Conservation (phyloP, 2,888 invertebrate genomes). For the Patella caerulea region DNA sequence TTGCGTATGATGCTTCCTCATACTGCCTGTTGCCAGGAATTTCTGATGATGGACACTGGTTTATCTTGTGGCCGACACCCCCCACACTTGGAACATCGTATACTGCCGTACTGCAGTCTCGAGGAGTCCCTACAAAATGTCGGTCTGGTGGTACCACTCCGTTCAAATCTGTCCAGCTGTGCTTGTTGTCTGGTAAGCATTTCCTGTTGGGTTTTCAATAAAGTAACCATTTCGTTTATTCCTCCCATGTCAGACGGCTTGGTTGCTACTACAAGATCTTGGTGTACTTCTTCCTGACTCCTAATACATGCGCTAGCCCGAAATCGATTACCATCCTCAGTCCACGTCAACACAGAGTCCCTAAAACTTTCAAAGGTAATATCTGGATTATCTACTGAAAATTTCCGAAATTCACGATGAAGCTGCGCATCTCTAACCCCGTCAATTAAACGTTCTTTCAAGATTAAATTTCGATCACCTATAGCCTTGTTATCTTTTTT, state of each 20-base stretch:
- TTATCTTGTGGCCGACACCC: neutral
- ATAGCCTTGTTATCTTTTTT: neutral
- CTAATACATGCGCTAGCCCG: too few species aligned
- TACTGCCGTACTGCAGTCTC: neutral
- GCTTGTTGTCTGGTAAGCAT: neutral
- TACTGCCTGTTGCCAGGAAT: too few species aligned
- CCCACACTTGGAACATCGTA: neutral
- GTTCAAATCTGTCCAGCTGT: neutral
- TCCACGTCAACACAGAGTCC: neutral
- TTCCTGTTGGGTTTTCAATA: neutral
- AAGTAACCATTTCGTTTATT: neutral
- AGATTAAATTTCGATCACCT: too few species aligned
- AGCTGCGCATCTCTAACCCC: neutral
- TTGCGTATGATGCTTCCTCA: too few species aligned
- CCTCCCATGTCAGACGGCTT: too few species aligned
- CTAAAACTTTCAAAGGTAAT: neutral
- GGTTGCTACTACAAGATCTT: too few species aligned
- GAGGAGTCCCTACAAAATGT: neutral
- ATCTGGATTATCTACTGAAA: neutral
- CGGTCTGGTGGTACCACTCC: neutral
- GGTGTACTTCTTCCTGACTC: too few species aligned
- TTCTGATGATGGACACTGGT: neutral
- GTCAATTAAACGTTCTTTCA: neutral
- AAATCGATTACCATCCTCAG: neutral
- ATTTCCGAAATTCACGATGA: neutral